Evolutionary conservation across 2,113 vertebrate species (phyloP).

Genomic region (Carassius carassius): DNA sequence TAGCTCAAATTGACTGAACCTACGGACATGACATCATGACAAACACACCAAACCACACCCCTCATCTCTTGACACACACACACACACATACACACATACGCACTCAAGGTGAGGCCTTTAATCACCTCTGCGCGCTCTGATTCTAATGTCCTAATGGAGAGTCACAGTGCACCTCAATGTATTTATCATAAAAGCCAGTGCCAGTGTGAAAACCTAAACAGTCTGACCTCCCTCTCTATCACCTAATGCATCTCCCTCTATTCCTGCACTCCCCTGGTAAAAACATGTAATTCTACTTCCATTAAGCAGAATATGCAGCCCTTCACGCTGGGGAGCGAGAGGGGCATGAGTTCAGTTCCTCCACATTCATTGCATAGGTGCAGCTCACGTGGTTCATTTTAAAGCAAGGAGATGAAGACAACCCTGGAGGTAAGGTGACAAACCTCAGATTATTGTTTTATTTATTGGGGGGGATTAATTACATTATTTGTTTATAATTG

Average conservation of each 20-base stretch:
- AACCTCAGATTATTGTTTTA: constrained; percentile 1
- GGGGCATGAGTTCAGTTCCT: constrained; percentile 58
- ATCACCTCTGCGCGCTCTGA: constrained; percentile 48
- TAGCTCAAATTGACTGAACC: constrained; percentile 9
- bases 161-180: constrained; percentile 35
- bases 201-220: constrained; percentile 52
- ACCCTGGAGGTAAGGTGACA: constrained; percentile 59
- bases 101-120: constrained; percentile 47
- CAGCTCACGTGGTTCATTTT: constrained; percentile 48
- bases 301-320: constrained; percentile 63
- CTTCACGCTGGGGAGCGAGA: constrained; percentile 55
- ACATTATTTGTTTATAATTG: constrained; percentile 54
- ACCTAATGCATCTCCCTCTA: neutral
- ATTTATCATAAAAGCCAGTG: constrained; percentile 56
- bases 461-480: constrained; percentile 11
- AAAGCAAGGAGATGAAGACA: constrained; percentile 45
- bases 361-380: constrained; percentile 50
- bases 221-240: constrained; percentile 33
- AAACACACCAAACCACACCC: constrained; percentile 10
- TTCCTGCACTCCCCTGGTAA: constrained; percentile 46
- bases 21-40: constrained; percentile 15
- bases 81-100: constrained; percentile 21
- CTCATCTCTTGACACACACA: neutral
- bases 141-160: constrained; percentile 50
- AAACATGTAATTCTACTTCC: constrained; percentile 61